Evolutionary conservation across 2,888 invertebrate species (phyloP), one percentile per base, ranked within the genome.

Genomic region (Embidobia sp.): DNA sequence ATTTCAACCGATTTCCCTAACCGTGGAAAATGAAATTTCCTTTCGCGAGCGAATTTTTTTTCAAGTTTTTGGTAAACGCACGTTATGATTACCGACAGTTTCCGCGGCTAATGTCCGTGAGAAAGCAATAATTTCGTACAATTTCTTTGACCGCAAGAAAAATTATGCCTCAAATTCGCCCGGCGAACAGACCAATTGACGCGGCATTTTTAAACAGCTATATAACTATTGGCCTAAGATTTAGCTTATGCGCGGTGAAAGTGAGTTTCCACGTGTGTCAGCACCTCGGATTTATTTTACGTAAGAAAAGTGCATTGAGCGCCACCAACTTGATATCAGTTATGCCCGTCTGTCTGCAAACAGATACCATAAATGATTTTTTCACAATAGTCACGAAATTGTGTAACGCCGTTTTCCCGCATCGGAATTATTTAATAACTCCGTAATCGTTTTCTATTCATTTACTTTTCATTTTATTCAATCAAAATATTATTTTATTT

Each of bases 221-320:
- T n/a, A n/a, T 42, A 69, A 70, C 70, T 53, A 70, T 69, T 64
- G 48, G 69, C 35, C 53, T 42, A 67, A 70, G 77, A 73, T 79
- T 77, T 64, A 78, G 82, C 79, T 66, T 78, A 77, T 74, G 79
- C 49, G 79, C 81, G 80, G 84, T 84, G 84, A 84, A 84, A 85
- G 84, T 84, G 84, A 84, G 82, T 82, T 83, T 85, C 81, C 79
- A 70, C 74, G 74, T 70, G 70, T 77, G 64, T 74, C 55, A 53
- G 49, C 15, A 40, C 55, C 40, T 66, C 15, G 40, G 69, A 48
- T 48, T 63, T 69, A 51, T 57, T 69, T 53, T 69, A 76, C 69
- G 76, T 76, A 70, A 69, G 76, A 76, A 76, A 69, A 33, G 57
- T 31, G 51, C 69, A 35, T 64, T 69, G 35, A 57, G 37, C 61